phyloP scores from a whole-genome alignment of 2,888 invertebrate genomes.

The Eilema griseolum region DNA sequence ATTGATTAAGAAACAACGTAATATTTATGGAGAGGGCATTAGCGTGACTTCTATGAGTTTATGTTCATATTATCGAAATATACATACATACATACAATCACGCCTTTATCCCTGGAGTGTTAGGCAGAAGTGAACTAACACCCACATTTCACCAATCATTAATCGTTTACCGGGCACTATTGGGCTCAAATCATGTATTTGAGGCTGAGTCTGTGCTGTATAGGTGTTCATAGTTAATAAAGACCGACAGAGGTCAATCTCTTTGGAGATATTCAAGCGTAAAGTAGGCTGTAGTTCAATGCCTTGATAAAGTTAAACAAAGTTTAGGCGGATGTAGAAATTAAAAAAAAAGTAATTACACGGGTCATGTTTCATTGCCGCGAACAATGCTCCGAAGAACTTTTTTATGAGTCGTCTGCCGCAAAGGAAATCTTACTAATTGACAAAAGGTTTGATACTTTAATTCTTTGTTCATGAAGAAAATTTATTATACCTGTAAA shows the following conservation, averaged over 20 bases:
- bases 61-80: neutral
- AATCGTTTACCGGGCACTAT: no score
- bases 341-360: constrained; percentile 14
- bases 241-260: neutral
- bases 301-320: neutral
- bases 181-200: no score
- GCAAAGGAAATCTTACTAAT: constrained; percentile 6
- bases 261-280: neutral
- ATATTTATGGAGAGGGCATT: neutral
- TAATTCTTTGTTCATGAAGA: neutral
- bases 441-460: neutral
- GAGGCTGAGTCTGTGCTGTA: no score
- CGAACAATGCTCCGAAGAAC: constrained; percentile 10
- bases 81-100: neutral
- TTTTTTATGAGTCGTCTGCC: constrained; percentile 13
- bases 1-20: neutral
- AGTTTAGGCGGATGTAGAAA: neutral
- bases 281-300: neutral
- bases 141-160: no score
- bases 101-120: no score
- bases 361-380: neutral
- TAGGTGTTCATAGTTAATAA: no score
- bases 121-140: no score
- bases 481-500: neutral
- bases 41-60: neutral